These are phyloP conservation scores for Pygmarrhopalites habei DNA, from an alignment of 1,140 invertebrate species.

Conservation along the genomic window DNA sequence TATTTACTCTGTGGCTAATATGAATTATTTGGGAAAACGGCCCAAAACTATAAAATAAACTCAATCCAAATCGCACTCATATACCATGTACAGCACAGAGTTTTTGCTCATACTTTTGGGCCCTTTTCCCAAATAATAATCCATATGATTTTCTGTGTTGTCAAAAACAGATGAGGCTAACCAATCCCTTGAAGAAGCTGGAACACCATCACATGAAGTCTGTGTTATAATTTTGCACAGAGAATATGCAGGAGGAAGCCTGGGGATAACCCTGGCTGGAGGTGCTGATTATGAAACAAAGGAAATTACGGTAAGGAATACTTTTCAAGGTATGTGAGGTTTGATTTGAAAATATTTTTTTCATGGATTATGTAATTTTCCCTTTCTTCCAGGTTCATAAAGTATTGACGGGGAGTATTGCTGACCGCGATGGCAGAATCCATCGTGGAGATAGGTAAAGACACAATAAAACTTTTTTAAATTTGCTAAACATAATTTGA, in stretches of 20 bases:
- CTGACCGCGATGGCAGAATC: slow-evolving; percentile 74
- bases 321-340: no score
- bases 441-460: slow-evolving; percentile 78
- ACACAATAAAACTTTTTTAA: no score
- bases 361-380: not conserved
- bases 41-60: no score
- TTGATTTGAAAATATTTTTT: no score
- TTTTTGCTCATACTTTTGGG: no score
- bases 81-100: no score
- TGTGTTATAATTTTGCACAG: slow-evolving; percentile 56
- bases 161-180: slow-evolving; percentile 58
- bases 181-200: slow-evolving; percentile 52
- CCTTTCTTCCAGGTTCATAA: slow-evolving; percentile 64
- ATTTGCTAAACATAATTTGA: no score
- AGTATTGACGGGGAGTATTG: slow-evolving; percentile 72
- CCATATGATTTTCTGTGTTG: slow-evolving; percentile 55
- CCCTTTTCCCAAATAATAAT: no score
- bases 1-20: no score
- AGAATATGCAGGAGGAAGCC: slow-evolving; percentile 60
- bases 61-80: no score
- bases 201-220: slow-evolving; percentile 49
- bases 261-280: slow-evolving; percentile 78
- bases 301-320: slow-evolving; percentile 68
- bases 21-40: no score
- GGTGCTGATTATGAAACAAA: slow-evolving; percentile 82